Evolutionary conservation across 2,888 invertebrate genomes (phyloP).

Genomic region (Drosophila borealis): DNA sequence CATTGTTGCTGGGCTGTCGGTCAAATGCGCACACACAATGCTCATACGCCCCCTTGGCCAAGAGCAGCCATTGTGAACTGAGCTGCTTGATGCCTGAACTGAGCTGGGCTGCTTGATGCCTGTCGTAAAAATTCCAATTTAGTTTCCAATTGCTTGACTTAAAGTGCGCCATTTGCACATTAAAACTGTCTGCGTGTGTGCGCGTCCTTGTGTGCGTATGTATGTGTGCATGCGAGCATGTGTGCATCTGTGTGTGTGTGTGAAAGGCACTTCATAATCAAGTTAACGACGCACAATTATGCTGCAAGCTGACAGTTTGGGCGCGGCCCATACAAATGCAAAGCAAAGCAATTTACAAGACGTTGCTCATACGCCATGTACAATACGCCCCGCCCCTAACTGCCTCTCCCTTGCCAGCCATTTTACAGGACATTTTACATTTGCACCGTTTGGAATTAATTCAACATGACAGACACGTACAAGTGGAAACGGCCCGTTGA

Average conservation of each 20-base stretch:
- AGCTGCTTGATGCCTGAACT: constrained; percentile 12
- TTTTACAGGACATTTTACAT: constrained; percentile 45
- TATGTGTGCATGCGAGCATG: constrained; percentile 33
- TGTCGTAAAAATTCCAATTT: constrained; percentile 80
- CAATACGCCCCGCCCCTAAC: background rate
- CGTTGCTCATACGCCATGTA: constrained; percentile 70
- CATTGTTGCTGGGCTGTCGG: constrained; percentile 59
- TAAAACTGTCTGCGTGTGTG: constrained; percentile 46
- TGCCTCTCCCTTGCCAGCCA: background rate
- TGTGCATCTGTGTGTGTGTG: constrained; percentile 24
- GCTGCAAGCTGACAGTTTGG: constrained; percentile 73
- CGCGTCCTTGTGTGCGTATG: constrained; percentile 13
- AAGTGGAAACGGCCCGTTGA: constrained; percentile 63
- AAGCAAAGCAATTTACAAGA: constrained; percentile 71
- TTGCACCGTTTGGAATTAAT: constrained; percentile 46
- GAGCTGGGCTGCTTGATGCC: constrained; percentile 59
- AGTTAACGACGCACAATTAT: constrained; percentile 80
- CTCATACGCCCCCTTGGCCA: constrained; percentile 42
- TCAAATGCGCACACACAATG: constrained; percentile 74
- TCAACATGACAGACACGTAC: constrained; percentile 75
- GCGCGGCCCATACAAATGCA: constrained; percentile 61
- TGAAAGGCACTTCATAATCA: constrained; percentile 73
- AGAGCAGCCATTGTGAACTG: constrained; percentile 47
- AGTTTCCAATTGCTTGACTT: constrained; percentile 80
- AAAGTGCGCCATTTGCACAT: constrained; percentile 77